Conservation (phyloP, 2,113 vertebrate genomes). For the Caranx melampygus region DNA sequence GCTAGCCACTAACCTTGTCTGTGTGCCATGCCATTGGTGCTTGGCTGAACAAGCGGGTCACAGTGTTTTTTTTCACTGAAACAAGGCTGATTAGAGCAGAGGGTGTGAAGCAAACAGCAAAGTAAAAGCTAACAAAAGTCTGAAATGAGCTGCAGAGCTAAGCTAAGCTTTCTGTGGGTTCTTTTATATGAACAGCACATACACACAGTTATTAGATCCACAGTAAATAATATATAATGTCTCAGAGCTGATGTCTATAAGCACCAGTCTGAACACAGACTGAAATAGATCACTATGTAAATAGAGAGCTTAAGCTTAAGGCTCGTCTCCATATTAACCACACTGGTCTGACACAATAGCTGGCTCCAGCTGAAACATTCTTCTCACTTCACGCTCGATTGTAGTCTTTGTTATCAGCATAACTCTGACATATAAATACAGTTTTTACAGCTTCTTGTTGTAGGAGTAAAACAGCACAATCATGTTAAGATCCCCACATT, state of each 20-base stretch:
- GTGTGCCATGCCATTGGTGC: background rate
- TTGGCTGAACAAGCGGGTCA: background rate
- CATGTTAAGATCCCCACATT: background rate
- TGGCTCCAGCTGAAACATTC: background rate
- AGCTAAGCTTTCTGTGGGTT: background rate
- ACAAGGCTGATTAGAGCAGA: background rate
- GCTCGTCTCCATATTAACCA: background rate
- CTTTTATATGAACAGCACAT: background rate
- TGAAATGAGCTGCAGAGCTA: background rate
- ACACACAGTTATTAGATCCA: background rate
- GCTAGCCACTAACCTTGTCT: background rate
- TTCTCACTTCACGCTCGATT: background rate
- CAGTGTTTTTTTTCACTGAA: background rate
- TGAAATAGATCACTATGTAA: background rate
- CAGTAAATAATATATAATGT: background rate
- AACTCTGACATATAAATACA: background rate
- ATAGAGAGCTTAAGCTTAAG: constrained; percentile 4
- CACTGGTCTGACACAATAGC: background rate
- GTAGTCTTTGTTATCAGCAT: too few species aligned
- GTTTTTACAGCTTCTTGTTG: background rate
- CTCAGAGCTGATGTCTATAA: background rate
- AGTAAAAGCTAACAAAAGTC: background rate
- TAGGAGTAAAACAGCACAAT: background rate
- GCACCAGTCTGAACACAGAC: background rate
- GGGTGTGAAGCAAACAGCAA: background rate